These are phyloP conservation scores for Rutilus rutilus DNA, from an alignment of 2,113 vertebrate species.

Conservation along the genomic window DNA sequence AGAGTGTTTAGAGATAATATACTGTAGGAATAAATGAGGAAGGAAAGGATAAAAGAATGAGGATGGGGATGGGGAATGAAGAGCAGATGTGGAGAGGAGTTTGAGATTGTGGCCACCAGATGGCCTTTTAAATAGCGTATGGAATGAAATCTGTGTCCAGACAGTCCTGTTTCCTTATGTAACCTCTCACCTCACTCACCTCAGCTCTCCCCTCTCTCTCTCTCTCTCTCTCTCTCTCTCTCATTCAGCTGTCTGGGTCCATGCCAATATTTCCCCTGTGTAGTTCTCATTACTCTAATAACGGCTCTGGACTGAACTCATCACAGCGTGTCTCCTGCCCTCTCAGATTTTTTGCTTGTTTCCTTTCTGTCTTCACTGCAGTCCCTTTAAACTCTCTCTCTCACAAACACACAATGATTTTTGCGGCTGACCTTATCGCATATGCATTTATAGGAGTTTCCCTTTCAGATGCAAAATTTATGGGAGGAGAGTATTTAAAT, in stretches of 20 bases:
- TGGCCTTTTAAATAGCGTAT: constrained; percentile 52
- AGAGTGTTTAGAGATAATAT: constrained; percentile 15
- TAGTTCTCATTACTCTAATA: constrained; percentile 39
- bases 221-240: neutral
- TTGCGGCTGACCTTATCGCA: no score
- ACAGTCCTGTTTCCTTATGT: constrained; percentile 54
- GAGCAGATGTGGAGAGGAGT: constrained; percentile 21
- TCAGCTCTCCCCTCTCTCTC: neutral
- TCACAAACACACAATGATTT: neutral
- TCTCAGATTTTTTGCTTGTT: neutral
- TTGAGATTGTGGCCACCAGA: constrained; percentile 34
- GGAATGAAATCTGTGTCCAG: constrained; percentile 57
- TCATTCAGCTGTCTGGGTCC: neutral
- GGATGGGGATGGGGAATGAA: constrained; percentile 26
- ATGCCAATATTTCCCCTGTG: constrained; percentile 21
- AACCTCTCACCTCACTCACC: neutral
- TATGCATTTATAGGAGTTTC: no score
- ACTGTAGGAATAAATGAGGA: neutral
- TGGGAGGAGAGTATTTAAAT: no score
- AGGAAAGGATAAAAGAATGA: neutral
- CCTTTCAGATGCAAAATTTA: no score
- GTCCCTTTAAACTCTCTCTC: constrained; percentile 1
- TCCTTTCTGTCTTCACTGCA: neutral
- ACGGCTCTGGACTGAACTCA: constrained; percentile 22
- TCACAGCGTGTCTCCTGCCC: neutral